Evolutionary conservation across 2,113 vertebrate genomes (phyloP).

Genomic region (Alaudala cheleensis): DNA sequence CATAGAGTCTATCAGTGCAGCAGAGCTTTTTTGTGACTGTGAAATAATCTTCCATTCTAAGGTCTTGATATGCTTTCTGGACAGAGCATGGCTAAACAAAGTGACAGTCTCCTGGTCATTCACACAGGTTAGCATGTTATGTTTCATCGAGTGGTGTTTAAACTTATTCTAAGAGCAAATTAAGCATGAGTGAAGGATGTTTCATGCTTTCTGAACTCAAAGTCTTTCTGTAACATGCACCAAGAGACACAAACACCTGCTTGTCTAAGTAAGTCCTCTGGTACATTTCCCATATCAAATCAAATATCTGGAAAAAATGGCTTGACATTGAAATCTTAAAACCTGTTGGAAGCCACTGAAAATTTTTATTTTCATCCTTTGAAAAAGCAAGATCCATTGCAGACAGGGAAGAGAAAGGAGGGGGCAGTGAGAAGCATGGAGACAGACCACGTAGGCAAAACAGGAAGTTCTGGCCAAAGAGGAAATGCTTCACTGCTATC

Average conservation of each 20-base stretch:
- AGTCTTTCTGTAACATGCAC: background rate
- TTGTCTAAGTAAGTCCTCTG: background rate
- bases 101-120: background rate
- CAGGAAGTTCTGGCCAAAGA: background rate
- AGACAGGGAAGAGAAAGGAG: background rate
- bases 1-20: background rate
- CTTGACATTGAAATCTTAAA: background rate
- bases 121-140: background rate
- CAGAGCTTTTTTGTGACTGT: background rate
- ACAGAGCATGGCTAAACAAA: background rate
- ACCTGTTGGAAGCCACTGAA: background rate
- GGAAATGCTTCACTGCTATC: background rate
- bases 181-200: background rate
- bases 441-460: background rate
- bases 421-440: background rate
- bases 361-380: background rate
- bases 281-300: background rate
- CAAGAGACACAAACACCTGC: background rate
- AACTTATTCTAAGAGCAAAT: background rate
- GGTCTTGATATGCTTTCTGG: background rate
- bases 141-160: background rate
- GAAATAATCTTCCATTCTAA: background rate
- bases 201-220: background rate
- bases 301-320: background rate
- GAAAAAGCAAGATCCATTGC: background rate